phyloP scores from a whole-genome alignment of 2,113 vertebrate genomes.

The Ictalurus furcatus region DNA sequence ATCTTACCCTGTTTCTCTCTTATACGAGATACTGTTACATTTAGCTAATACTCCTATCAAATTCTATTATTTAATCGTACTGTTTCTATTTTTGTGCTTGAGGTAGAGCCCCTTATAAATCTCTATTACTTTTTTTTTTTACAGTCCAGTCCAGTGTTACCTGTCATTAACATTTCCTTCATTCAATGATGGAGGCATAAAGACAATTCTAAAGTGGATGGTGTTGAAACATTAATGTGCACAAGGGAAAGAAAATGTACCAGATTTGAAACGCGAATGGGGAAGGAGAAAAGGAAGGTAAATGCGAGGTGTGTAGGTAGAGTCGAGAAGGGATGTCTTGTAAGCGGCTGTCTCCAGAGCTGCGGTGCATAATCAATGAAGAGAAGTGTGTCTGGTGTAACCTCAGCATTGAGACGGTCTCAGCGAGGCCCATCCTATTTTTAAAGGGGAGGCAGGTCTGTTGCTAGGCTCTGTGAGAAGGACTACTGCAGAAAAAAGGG shows the following conservation, averaged over 20 bases:
- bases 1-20: background rate
- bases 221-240: constrained; percentile 72
- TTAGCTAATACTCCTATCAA: background rate
- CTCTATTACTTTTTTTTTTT: background rate
- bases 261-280: constrained; percentile 40
- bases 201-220: constrained; percentile 54
- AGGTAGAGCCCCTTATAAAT: background rate
- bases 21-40: background rate
- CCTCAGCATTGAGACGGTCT: constrained; percentile 64
- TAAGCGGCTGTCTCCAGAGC: constrained; percentile 71
- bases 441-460: constrained; percentile 74
- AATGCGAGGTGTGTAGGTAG: constrained; percentile 42
- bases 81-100: background rate
- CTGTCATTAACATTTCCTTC: constrained; percentile 72
- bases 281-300: constrained; percentile 53
- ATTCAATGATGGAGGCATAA: constrained; percentile 62
- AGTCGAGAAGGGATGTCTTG: constrained; percentile 66
- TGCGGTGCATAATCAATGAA: constrained; percentile 75
- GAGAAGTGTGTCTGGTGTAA: constrained; percentile 71
- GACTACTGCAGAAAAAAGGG: constrained; percentile 58
- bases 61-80: background rate
- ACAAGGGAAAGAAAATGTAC: constrained; percentile 66
- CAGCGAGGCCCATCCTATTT: constrained; percentile 76
- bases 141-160: background rate
- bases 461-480: constrained; percentile 76